Evolutionary conservation across 2,888 invertebrate genomes (phyloP).

Genomic region (Pammene fasciana): DNA sequence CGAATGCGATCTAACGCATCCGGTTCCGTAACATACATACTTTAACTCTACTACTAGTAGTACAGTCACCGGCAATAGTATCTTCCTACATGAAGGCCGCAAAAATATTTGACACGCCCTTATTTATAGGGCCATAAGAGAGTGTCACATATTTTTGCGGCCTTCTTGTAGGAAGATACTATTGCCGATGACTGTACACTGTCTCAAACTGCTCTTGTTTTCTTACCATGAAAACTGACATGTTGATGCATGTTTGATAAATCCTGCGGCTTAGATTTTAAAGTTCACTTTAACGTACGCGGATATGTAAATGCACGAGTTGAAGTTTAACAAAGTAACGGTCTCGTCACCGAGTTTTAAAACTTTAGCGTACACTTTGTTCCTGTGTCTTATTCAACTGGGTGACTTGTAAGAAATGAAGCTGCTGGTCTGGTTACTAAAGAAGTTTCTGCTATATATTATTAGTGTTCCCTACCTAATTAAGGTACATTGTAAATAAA

Average conservation of each 20-base stretch:
- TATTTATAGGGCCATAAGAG: no score
- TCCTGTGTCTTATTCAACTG: slow-evolving; percentile 21
- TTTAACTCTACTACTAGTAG: slow-evolving; percentile 20
- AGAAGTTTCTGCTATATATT: background rate
- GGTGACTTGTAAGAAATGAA: slow-evolving; percentile 17
- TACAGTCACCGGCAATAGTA: no score
- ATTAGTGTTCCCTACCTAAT: background rate
- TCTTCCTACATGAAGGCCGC: no score
- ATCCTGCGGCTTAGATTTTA: background rate
- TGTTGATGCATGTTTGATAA: background rate
- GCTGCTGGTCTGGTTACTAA: background rate
- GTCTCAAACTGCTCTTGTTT: slow-evolving; percentile 19
- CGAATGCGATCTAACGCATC: slow-evolving; percentile 11
- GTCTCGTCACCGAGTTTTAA: slow-evolving; percentile 27
- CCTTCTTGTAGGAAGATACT: no score
- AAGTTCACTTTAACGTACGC: slow-evolving; percentile 17
- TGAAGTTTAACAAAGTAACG: slow-evolving; percentile 30
- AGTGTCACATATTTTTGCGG: no score
- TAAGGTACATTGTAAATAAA: background rate
- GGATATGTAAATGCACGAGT: slow-evolving; percentile 5
- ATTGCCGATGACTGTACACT: no score
- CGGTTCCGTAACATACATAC: slow-evolving; percentile 16
- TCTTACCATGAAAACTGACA: background rate
- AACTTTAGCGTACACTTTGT: slow-evolving; percentile 20
- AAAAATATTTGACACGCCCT: no score